A percentile compares a stretch with the other conserved stretches of the same genome.
These are phyloP conservation scores for Spea bombifrons DNA, from an alignment of 2,113 vertebrate species.

Conservation along the genomic window DNA sequence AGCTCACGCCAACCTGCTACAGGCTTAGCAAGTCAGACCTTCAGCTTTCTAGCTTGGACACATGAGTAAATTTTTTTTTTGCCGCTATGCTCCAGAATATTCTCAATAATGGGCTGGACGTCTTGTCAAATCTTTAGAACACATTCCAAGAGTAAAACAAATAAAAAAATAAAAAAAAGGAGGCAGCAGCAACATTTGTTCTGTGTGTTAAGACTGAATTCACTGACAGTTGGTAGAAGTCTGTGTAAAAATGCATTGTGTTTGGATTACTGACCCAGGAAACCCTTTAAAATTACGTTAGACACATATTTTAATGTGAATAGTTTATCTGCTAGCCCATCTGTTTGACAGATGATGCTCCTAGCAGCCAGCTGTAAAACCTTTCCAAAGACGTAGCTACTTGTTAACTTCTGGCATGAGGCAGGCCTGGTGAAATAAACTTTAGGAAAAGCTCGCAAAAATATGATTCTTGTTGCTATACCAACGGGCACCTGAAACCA, in stretches of 20 bases:
- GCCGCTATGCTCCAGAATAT: too few relatives aligned
- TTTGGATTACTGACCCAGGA: slow-evolving; percentile 16
- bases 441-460: slow-evolving; percentile 4
- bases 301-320: slow-evolving; percentile 17
- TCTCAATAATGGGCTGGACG: too few relatives aligned
- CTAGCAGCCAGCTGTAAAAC: slow-evolving; percentile 40
- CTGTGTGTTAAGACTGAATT: too few relatives aligned
- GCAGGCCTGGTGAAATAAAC: slow-evolving; percentile 26
- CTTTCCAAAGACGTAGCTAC: slow-evolving; percentile 21
- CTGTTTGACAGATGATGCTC: slow-evolving; percentile 37
- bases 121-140: too few relatives aligned
- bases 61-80: background rate
- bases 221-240: background rate
- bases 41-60: slow-evolving; percentile 10
- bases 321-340: slow-evolving; percentile 38
- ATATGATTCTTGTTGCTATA: slow-evolving; percentile 8
- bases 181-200: too few relatives aligned
- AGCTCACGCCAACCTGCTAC: slow-evolving; percentile 24
- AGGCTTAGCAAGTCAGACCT: background rate
- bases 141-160: too few relatives aligned
- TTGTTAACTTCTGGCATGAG: slow-evolving; percentile 31
- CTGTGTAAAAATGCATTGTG: background rate
- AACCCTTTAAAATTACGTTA: slow-evolving; percentile 27
- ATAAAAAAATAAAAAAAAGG: too few relatives aligned
- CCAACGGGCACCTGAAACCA: slow-evolving; percentile 5